These are phyloP conservation scores for Eonycteris spelaea DNA, from an alignment of 2,113 vertebrate species.

Conservation along the genomic window DNA sequence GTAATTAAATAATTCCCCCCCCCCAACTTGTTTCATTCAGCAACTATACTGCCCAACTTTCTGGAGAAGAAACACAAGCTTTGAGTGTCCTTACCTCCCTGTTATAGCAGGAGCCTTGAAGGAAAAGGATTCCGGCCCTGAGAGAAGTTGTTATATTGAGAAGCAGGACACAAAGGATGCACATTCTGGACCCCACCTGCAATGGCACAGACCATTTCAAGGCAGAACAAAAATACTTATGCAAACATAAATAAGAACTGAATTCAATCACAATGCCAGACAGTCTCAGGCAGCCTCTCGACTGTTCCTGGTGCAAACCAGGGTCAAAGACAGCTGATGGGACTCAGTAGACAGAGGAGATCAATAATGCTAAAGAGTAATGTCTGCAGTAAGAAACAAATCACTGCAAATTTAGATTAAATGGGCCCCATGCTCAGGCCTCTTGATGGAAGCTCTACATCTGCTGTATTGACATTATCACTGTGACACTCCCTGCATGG, in stretches of 20 bases:
- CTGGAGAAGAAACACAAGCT: not conserved
- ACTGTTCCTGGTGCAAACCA: constrained; percentile 68
- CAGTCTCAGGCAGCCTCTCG: constrained; percentile 20
- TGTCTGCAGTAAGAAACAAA: constrained; percentile 44
- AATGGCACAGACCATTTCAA: constrained; percentile 48
- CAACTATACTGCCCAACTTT: not conserved
- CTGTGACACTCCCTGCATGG: not conserved
- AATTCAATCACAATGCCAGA: constrained; percentile 66
- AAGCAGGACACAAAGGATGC: not conserved
- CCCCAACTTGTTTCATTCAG: not conserved
- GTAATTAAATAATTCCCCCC: not conserved
- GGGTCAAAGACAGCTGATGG: constrained; percentile 76
- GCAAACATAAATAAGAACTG: constrained; percentile 27
- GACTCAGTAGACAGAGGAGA: constrained; percentile 71
- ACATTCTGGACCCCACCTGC: not conserved
- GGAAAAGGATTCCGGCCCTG: not conserved
- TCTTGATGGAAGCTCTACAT: constrained; percentile 1
- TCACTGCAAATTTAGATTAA: constrained; percentile 62
- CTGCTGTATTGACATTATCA: not conserved
- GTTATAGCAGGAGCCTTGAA: not conserved
- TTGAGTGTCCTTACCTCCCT: not conserved
- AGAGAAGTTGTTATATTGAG: not conserved
- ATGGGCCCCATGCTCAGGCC: not conserved
- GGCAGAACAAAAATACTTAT: constrained; percentile 70
- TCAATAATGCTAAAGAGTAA: constrained; percentile 79